Evolutionary conservation across 2,797 vertebrate species (phyloP), one percentile per base, ranked within the genome.

Genomic region (Dendrocincla tyrannina): DNA sequence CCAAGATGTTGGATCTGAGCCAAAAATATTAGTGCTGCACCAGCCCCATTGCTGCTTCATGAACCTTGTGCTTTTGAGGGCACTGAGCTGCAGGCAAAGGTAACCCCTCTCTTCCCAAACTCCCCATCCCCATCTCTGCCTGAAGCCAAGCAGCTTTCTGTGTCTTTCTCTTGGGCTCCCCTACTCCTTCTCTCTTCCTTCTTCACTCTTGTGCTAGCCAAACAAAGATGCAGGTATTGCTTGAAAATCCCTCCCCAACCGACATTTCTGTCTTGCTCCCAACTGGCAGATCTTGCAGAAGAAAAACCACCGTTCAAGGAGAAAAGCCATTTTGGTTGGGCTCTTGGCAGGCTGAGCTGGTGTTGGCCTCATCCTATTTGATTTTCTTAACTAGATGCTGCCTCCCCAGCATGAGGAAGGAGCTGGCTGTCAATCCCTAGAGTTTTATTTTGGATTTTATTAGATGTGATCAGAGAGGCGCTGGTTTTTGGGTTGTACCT

Each of bases 371-470:
- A 0, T 2, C 8, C 56, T 1, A 2, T 55, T 92, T 49, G 78
- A 59, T 88, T 85, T 89, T 91, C 83, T 58, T 84, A 3, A 1
- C 72, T 87, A 78, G 66, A 78, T 77, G 56, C 52, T 88, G 52
- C 59, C 58, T 68, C 80, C 93, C 39, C 5, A 3, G 63, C 73
- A 89, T 59, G 52, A 79, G 70, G 59, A 95, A 79, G 66, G 77
- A 75, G 30, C 23, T 86, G 58, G 42, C 83, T 91, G 86, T 93
- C 92, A 92, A 63, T 20, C 22, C 55, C 35, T 2, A 0, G n/a
- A 50, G 41, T 63, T 90, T 91, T 89, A 49, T n/a, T 83, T 55
- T n/a, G 47, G 50, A 37, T 89, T 95, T 93, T 93, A 93, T 95
- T 88, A 73, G 88, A 77, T 23, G 11, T 17, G 60, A 88, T 78